Evolutionary conservation across 2,113 vertebrate species (phyloP), one percentile per base, ranked within the genome.

Genomic region (Egretta garzetta): DNA sequence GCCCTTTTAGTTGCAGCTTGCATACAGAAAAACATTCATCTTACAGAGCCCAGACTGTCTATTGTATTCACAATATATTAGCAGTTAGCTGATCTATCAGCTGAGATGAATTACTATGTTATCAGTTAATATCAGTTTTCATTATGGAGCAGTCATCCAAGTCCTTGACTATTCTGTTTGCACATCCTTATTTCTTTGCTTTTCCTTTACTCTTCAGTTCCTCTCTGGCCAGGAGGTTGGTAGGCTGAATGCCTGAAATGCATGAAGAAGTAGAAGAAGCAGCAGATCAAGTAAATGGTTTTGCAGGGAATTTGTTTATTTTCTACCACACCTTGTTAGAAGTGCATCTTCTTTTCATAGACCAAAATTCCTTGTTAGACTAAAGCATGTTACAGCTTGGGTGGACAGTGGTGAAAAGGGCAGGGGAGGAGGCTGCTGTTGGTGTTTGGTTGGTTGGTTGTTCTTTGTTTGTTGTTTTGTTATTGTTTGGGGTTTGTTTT

Each of bases 1-100:
- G 33, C 26, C 80, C 60, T 96, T 93, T 95, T 64, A 72, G 84
- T 86, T 96, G 83, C 90, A 96, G 47, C 72, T 94, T 80, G 85
- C 84, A 64, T 88, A 74, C 80, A 96, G 91, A 90, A 88, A 92
- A 92, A 59, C 60, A 94, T 96, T 95, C 81, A 81, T 97, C 87
- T 97, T 94, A 79, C 39, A 84, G 60, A 82, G 62, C 59, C 39
- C 67, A 82, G 77, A 27, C 41, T 72, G 55, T 71, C 94, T 96
- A 76, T 96, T 96, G 60, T 95, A 70, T 94, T 95, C 95, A 90
- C 75, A 79, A 92, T 73, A 59, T 88, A 94, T 96, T 93, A 96
- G 68, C 60, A 96, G 93, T 92, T 96, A 95, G 91, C 75, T 79
- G 58, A 85, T 96, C 87, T 93, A 93, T 96, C 95, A 86, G 80